Evolutionary conservation across 2,888 invertebrate species (phyloP).

Genomic region (Chrysotoxum bicinctum): DNA sequence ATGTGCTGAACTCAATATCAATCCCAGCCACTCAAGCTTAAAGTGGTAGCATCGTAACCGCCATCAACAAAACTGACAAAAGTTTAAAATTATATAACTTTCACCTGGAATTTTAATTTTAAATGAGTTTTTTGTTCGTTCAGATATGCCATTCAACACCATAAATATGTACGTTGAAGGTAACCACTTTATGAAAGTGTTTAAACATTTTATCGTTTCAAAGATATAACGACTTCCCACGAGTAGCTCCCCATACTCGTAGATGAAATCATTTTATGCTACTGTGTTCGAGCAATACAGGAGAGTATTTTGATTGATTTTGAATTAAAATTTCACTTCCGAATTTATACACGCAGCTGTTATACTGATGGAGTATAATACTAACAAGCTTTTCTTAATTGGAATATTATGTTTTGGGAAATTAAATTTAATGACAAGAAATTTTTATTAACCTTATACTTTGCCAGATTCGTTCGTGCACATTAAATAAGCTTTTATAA

Average conservation of each 20-base stretch:
- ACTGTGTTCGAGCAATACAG: not conserved
- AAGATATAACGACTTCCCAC: not conserved
- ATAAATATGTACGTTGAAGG: not conserved
- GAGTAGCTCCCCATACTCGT: no score
- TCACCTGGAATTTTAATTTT: not conserved
- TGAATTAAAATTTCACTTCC: not conserved
- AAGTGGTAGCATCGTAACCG: not conserved
- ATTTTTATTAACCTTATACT: not conserved
- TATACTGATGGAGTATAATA: not conserved
- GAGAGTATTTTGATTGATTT: not conserved
- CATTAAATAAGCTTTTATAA: not conserved
- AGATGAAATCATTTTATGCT: no score
- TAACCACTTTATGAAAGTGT: not conserved
- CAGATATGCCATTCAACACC: not conserved
- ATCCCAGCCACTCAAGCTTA: not conserved
- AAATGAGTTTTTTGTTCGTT: not conserved
- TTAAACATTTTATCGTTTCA: not conserved
- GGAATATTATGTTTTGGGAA: not conserved
- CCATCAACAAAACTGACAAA: not conserved
- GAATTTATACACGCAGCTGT: not conserved
- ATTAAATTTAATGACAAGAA: not conserved
- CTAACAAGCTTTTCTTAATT: not conserved
- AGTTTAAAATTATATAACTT: not conserved
- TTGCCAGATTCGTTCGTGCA: not conserved
- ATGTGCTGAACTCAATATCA: not conserved